Evolutionary conservation across 1,140 invertebrate species (phyloP), one percentile per base, ranked within the genome.

Genomic region (Ostrea edulis): DNA sequence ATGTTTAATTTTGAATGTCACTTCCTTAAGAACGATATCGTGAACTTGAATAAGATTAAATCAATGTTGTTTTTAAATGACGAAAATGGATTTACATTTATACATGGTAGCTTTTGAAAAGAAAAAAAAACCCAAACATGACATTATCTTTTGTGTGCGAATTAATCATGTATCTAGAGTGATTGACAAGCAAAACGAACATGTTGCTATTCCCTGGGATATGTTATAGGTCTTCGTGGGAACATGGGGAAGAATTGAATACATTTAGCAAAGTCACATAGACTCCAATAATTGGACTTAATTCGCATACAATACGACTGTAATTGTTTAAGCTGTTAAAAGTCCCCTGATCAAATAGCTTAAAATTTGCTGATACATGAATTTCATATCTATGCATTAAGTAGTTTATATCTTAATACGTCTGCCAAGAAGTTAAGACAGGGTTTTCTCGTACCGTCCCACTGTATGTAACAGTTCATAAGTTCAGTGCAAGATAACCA

Each of bases 241-340:
- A 77, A 77, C 35, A 77, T 22, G 35, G 8, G 9, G 65, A 22
- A 12, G 12, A 11, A 77, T 77, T 77, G 22, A 29, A 9, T 29
- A 1, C 2, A 77, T 77, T 29, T 14, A 77, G 25, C 29, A 12
- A 77, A 35, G 68, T 68, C 68, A 35, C 25, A 14, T 12, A 25
- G 68, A 29, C 68, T 77, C 68, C 14, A 14, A 25, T 77, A 77
- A 77, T 77, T 77, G 68, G 68, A 77, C 29, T 29, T 35, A 77
- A 35, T 25, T 77, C 68, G 22, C 25, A 35, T 14, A 77, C 25
- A 77, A 77, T 77, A 29, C 14, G 68, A 77, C 68, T 77, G 7
- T 35, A 77, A 77, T 77, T 77, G 68, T 77, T 77, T 77, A 77
- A 77, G 68, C 68, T 77, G 68, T 77, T 77, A 77, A 77, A 77